Conservation (phyloP, 2,888 invertebrate species). For the Didymodactylos carnosus region DNA sequence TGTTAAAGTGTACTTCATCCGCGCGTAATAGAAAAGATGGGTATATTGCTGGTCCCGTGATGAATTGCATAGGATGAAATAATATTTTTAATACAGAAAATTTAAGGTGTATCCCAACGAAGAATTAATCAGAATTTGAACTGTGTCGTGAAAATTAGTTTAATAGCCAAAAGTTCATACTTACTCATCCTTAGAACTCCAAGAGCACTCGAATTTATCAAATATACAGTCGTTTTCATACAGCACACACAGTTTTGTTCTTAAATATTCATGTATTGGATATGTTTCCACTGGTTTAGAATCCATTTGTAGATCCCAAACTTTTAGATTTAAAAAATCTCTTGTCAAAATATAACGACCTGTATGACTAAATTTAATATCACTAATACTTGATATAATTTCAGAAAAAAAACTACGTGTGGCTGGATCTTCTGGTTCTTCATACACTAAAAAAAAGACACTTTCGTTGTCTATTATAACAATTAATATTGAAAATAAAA, state of each 20-base stretch:
- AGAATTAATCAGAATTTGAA: no score
- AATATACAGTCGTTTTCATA: slow-evolving; percentile 99
- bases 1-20: no score
- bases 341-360: slow-evolving; percentile 96
- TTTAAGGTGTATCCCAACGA: no score
- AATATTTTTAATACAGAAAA: no score
- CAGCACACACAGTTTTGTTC: slow-evolving; percentile 86
- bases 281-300: slow-evolving; percentile 73
- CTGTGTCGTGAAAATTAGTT: no score
- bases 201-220: slow-evolving; percentile 99
- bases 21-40: no score
- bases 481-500: not conserved
- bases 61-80: no score
- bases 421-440: slow-evolving; percentile 94
- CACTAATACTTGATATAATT: slow-evolving; percentile 96
- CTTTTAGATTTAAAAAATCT: slow-evolving; percentile 92
- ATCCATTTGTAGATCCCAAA: slow-evolving; percentile 98
- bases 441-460: slow-evolving; percentile 50
- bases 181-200: slow-evolving; percentile 86
- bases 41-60: no score
- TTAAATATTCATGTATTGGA: slow-evolving; percentile 78
- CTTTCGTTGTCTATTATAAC: not conserved
- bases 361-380: slow-evolving; percentile 93
- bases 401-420: slow-evolving; percentile 97
- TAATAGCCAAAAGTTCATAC: no score